Base-by-base conservation (phyloP, 2,113 vertebrate species). In the Fregetta grallaria region DNA sequence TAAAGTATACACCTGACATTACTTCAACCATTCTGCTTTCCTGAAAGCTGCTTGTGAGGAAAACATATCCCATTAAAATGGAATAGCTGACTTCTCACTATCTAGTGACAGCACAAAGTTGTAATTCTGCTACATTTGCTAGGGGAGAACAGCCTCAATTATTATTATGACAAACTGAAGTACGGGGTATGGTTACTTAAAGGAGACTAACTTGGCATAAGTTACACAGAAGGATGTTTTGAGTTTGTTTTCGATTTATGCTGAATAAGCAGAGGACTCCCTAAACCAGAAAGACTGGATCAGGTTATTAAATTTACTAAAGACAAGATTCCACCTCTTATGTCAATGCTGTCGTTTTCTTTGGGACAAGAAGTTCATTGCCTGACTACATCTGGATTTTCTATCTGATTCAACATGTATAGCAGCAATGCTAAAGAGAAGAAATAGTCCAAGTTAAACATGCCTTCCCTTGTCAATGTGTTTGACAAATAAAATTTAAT, bases 401-500 rank as follows among this genome's bases (percentile, higher is more conserved):
- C 70, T 82, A 2, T 96, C n/a, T 89, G 22, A 44, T 95, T 92
- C 76, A 75, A 49, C 32, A 68, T 58, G 27, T 87, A 30, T 92
- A 84, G 83, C 72, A 92, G 77, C 88, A 90, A 85, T 91, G 42
- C 58, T 95, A 91, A 85, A 91, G 84, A 85, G 66, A 67, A 88
- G 22, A 61, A 72, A 20, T 34, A 50, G 58, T 87, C 89, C 66
- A 87, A 91, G 58, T 85, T 91, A 94, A 96, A 94, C 49, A 81
- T 92, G 52, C 22, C 62, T 92, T 92, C 40, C 75, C 77, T 81
- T 94, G 91, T 92, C 91, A 55, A 23, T 85, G 58, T 88, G 36
- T 87, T 82, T 94, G 80, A 91, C 70, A 72, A 76, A 77, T 86
- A 93, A 71, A 93, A 88, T 85, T 82, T 75, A 85, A 92, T 93